Percentiles rank a stretch among this genome's conserved stretches.
Conservation (phyloP, 2,888 invertebrate species). For the Esperia sulphurella region DNA sequence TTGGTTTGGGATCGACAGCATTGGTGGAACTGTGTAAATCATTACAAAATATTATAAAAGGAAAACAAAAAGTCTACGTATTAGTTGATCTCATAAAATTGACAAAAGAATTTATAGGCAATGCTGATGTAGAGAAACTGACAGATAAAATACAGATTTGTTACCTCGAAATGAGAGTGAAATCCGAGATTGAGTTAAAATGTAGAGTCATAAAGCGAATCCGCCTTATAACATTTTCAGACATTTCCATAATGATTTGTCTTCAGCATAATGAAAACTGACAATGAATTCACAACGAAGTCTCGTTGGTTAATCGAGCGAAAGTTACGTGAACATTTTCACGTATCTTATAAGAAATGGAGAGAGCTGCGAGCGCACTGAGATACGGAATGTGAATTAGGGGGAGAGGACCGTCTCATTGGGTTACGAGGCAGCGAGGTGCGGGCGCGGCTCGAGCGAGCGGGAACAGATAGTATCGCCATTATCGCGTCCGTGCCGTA, state of each 20-base stretch:
- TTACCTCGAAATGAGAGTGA: neutral
- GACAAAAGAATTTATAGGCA: too few relatives aligned
- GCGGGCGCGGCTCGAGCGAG: conserved; percentile 21
- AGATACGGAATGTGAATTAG: conserved; percentile 66
- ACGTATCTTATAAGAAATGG: conserved; percentile 61
- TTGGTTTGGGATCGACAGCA: conserved; percentile 96
- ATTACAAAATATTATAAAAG: neutral
- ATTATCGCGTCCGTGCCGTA: conserved; percentile 72
- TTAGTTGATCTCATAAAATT: neutral
- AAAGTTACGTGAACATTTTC: conserved; percentile 65
- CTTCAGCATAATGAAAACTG: conserved; percentile 52
- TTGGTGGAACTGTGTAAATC: conserved; percentile 88
- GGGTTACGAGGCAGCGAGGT: conserved; percentile 37
- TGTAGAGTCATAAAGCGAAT: conserved; percentile 3
- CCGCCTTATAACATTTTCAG: conserved; percentile 35
- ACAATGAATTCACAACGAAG: conserved; percentile 55
- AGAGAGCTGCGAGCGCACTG: conserved; percentile 52
- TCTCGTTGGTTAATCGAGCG: conserved; percentile 65
- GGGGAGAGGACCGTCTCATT: conserved; percentile 56
- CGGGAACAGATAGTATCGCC: conserved; percentile 66
- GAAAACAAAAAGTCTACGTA: neutral
- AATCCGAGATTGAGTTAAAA: neutral
- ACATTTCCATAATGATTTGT: conserved; percentile 43
- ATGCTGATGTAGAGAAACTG: too few relatives aligned
- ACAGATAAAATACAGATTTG: neutral